phyloP scores from a whole-genome alignment of 1,140 invertebrate species.

The Nebria ingens region DNA sequence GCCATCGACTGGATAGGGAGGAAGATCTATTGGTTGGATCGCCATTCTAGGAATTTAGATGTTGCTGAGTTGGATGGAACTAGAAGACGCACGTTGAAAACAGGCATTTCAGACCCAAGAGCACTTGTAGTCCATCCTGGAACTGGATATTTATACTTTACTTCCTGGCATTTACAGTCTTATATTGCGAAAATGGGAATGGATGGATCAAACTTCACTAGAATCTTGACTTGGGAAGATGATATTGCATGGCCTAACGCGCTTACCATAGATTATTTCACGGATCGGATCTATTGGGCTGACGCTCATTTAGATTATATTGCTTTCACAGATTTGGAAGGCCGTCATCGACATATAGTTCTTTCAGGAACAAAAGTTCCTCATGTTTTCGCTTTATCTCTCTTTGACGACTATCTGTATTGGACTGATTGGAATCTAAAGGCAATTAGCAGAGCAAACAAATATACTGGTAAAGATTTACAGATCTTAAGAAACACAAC shows the following conservation, averaged over 20 bases:
- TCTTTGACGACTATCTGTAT: constrained; percentile 91
- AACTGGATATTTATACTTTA: constrained; percentile 89
- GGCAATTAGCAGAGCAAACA: constrained; percentile 73
- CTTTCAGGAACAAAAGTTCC: constrained; percentile 71
- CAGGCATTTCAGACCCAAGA: constrained; percentile 81
- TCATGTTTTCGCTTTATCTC: constrained; percentile 86
- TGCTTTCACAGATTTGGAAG: constrained; percentile 85
- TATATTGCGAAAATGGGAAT: constrained; percentile 97
- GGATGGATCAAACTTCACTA: constrained; percentile 87
- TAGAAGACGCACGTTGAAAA: constrained; percentile 75
- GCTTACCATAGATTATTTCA: constrained; percentile 93
- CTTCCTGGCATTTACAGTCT: constrained; percentile 92
- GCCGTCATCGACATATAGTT: constrained; percentile 71
- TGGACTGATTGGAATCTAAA: constrained; percentile 99
- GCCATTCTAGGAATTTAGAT: constrained; percentile 88
- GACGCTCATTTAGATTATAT: constrained; percentile 98
- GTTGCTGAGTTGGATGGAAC: constrained; percentile 89
- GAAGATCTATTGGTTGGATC: constrained; percentile 96
- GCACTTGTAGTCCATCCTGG: constrained; percentile 92
- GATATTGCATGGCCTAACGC: constrained; percentile 98
- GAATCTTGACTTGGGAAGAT: constrained; percentile 83
- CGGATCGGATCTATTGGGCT: constrained; percentile 89
- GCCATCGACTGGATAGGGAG: constrained; percentile 93
- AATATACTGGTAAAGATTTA: constrained; percentile 73
- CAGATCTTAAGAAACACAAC: constrained; percentile 81